Evolutionary conservation across 2,797 vertebrate species (phyloP).

Genomic region (Danio jaintianensis): DNA sequence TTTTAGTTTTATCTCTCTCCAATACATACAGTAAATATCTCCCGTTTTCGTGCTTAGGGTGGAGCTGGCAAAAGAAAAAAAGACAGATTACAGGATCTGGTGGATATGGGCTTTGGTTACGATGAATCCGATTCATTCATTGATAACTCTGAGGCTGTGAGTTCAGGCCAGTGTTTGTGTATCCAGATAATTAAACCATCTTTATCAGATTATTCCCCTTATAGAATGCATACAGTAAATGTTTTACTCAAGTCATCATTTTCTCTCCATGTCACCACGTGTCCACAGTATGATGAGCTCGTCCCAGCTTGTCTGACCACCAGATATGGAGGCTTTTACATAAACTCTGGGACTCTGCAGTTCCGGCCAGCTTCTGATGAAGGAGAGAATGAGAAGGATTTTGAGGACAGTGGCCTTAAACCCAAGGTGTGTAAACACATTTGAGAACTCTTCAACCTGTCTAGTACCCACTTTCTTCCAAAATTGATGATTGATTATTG

Average conservation of each 20-base stretch:
- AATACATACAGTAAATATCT: background rate
- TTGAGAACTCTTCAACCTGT: background rate
- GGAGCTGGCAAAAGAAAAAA: slow-evolving; percentile 81
- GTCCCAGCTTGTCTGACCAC: slow-evolving; percentile 93
- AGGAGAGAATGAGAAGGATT: slow-evolving; percentile 73
- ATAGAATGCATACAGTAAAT: background rate
- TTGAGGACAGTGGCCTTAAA: slow-evolving; percentile 77
- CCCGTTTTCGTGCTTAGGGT: slow-evolving; percentile 71
- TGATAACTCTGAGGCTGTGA: slow-evolving; percentile 96
- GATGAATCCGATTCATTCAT: slow-evolving; percentile 97
- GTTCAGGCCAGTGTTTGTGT: slow-evolving; percentile 62
- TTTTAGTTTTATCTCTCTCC: background rate
- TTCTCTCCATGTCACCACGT: background rate
- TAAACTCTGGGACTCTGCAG: slow-evolving; percentile 90
- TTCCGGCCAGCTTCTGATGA: slow-evolving; percentile 89
- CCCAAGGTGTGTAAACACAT: slow-evolving; percentile 79
- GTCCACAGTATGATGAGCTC: slow-evolving; percentile 88
- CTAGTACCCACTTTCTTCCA: background rate
- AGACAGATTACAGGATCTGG: slow-evolving; percentile 91
- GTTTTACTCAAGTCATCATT: background rate
- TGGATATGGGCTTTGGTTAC: slow-evolving; percentile 95
- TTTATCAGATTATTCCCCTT: background rate
- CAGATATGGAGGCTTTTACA: slow-evolving; percentile 93
- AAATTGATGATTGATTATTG: too few relatives aligned
- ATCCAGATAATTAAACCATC: background rate